phyloP scores from a whole-genome alignment of 1,140 invertebrate genomes.

The silkworm (Bombyx mori) region ASM3026992v2 NC_085114.1:3269501-3270000 shows the following conservation, averaged over 20 bases:
- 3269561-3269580: too few species aligned
- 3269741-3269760: too few species aligned
- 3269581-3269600: slow-evolving; percentile 40
- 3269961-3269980: too few species aligned
- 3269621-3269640: slow-evolving; percentile 84
- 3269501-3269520: slow-evolving; percentile 58
- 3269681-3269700: background rate
- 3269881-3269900: too few species aligned
- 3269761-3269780: too few species aligned
- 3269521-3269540: slow-evolving; percentile 22
- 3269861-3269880: too few species aligned
- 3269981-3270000: too few species aligned
- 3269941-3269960: too few species aligned
- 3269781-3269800: background rate
- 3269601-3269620: slow-evolving; percentile 79
- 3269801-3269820: background rate
- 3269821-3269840: background rate
- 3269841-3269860: too few species aligned
- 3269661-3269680: slow-evolving; percentile 49
- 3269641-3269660: slow-evolving; percentile 70
- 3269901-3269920: too few species aligned
- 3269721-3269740: too few species aligned
- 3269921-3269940: too few species aligned
- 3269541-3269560: slow-evolving; percentile 1
- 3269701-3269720: background rate